Conservation (phyloP, 1,140 invertebrate genomes). For the Drosophila nigromelanica region DNA sequence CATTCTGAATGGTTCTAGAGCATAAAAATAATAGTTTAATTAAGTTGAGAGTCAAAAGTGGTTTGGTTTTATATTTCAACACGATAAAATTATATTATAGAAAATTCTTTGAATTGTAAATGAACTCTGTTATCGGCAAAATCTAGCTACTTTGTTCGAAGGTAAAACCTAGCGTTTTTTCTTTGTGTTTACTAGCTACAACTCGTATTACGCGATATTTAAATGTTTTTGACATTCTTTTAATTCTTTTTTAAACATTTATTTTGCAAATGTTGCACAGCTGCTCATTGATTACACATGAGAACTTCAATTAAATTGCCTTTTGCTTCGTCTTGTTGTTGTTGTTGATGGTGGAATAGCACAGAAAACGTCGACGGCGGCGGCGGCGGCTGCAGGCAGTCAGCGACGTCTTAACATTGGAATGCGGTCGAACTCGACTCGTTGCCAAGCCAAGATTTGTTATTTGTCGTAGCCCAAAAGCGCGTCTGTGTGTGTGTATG, state of each 20-base stretch:
- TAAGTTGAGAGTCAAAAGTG: too few relatives aligned
- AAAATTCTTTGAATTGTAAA: too few relatives aligned
- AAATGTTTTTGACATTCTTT: neutral
- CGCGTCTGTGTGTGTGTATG: neutral
- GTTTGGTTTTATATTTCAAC: too few relatives aligned
- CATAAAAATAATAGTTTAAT: too few relatives aligned
- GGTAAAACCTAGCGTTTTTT: too few relatives aligned
- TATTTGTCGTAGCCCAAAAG: conserved; percentile 36
- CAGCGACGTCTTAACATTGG: conserved; percentile 76
- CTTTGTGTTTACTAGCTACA: too few relatives aligned
- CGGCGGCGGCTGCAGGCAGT: conserved; percentile 53
- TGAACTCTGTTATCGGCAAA: neutral
- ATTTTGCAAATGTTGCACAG: conserved; percentile 33
- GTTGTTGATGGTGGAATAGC: conserved; percentile 13
- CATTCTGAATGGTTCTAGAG: too few relatives aligned
- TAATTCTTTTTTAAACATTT: neutral
- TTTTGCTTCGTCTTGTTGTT: conserved; percentile 10
- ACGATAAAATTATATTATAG: too few relatives aligned
- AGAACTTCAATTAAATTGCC: conserved; percentile 38
- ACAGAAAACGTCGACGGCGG: conserved; percentile 26
- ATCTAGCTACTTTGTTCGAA: neutral
- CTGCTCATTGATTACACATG: conserved; percentile 50
- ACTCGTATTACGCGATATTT: neutral
- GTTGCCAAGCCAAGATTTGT: conserved; percentile 70
- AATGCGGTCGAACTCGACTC: conserved; percentile 78